Conservation (phyloP, 2,888 invertebrate species). For the Mallateleia sp. region DNA sequence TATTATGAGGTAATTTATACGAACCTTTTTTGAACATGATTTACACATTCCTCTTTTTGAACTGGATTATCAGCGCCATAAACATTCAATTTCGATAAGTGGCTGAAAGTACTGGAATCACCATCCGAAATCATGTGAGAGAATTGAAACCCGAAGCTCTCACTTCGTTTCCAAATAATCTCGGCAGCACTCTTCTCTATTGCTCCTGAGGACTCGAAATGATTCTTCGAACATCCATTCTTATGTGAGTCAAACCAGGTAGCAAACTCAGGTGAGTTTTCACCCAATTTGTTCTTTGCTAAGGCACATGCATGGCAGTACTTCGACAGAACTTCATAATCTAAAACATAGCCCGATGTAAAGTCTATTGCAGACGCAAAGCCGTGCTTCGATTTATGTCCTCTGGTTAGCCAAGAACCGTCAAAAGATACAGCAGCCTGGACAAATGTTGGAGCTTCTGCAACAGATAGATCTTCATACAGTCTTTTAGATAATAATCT, state of each 20-base stretch:
- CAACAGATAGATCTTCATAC: constrained; percentile 10
- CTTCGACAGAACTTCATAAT: constrained; percentile 32
- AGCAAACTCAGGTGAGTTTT: constrained; percentile 10
- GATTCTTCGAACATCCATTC: constrained; percentile 4
- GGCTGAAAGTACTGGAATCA: constrained; percentile 12
- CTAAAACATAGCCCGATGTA: constrained; percentile 20
- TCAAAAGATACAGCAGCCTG: constrained; percentile 26
- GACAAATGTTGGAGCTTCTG: constrained; percentile 26
- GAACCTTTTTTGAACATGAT: constrained; percentile 32
- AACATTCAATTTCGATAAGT: constrained; percentile 27
- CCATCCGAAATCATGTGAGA: constrained; percentile 17
- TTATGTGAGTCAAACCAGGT: constrained; percentile 14
- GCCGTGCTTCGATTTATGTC: constrained; percentile 40
- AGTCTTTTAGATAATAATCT: too few species aligned
- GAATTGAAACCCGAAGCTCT: not conserved
- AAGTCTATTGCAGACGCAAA: constrained; percentile 33
- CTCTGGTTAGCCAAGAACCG: constrained; percentile 30
- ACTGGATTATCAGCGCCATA: constrained; percentile 12
- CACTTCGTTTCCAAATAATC: constrained; percentile 18
- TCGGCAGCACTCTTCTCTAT: constrained; percentile 31
- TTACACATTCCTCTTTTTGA: constrained; percentile 35
- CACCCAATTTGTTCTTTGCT: constrained; percentile 1
- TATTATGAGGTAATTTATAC: constrained; percentile 5
- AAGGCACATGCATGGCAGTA: constrained; percentile 24
- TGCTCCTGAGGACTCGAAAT: constrained; percentile 30